Evolutionary conservation across 2,113 vertebrate species (phyloP).

Genomic region (Lanius ludovicianus): DNA sequence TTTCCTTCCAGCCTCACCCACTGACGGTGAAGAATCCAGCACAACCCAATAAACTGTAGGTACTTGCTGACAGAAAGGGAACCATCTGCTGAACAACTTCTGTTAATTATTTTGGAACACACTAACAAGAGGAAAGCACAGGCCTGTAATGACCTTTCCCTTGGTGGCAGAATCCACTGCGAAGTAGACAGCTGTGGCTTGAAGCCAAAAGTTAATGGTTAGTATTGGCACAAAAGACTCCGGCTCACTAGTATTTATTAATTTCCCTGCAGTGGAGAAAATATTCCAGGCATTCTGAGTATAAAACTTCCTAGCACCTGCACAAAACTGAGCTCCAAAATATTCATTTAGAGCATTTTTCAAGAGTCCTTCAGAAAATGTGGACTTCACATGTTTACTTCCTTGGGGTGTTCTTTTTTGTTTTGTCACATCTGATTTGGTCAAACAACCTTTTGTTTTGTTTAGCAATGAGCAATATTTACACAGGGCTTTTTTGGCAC

Average conservation of each 20-base stretch:
- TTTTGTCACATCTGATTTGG: slow-evolving; percentile 65
- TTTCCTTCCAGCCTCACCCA: slow-evolving; percentile 79
- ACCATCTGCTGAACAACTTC: slow-evolving; percentile 81
- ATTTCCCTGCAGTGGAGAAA: slow-evolving; percentile 77
- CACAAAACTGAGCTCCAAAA: slow-evolving; percentile 74
- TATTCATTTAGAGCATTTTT: slow-evolving; percentile 71
- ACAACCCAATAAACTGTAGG: slow-evolving; percentile 75
- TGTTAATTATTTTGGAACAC: slow-evolving; percentile 80
- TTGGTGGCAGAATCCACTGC: slow-evolving; percentile 77
- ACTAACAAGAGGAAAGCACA: slow-evolving; percentile 70
- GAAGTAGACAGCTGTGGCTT: slow-evolving; percentile 73
- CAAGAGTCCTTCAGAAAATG: slow-evolving; percentile 70
- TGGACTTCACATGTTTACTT: slow-evolving; percentile 68
- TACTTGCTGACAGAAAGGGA: slow-evolving; percentile 82
- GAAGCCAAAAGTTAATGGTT: slow-evolving; percentile 80
- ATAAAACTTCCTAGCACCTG: slow-evolving; percentile 81
- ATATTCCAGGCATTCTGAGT: slow-evolving; percentile 78
- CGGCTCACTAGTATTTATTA: slow-evolving; percentile 69
- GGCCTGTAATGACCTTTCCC: slow-evolving; percentile 76
- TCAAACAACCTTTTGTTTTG: slow-evolving; percentile 69
- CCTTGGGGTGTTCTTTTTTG: slow-evolving; percentile 61
- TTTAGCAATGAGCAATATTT: slow-evolving; percentile 73
- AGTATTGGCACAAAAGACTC: slow-evolving; percentile 77
- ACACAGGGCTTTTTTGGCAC: slow-evolving; percentile 61
- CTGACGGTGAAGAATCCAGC: slow-evolving; percentile 75